Evolutionary conservation across 2,113 vertebrate species (phyloP).

Genomic region (Danio rerio): GRCz12tu NC_133194.1:3409001-3409500

Average conservation of each 20-base stretch:
- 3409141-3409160: too few relatives aligned
- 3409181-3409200: constrained; percentile 63
- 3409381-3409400: constrained; percentile 51
- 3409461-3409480: constrained; percentile 42
- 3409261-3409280: constrained; percentile 33
- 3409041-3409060: too few relatives aligned
- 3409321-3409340: constrained; percentile 58
- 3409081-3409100: too few relatives aligned
- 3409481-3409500: constrained; percentile 62
- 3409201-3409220: constrained; percentile 60
- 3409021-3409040: too few relatives aligned
- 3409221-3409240: constrained; percentile 24
- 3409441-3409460: constrained; percentile 52
- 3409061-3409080: too few relatives aligned
- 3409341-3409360: constrained; percentile 57
- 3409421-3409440: constrained; percentile 50
- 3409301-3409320: constrained; percentile 45
- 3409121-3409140: too few relatives aligned
- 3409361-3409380: constrained; percentile 42
- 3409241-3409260: constrained; percentile 17
- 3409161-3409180: too few relatives aligned
- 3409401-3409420: constrained; percentile 7
- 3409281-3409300: constrained; percentile 55
- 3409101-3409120: too few relatives aligned
- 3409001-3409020: too few relatives aligned